Conservation (phyloP, 2,888 invertebrate species). For the Metallyticus violacea region DNA sequence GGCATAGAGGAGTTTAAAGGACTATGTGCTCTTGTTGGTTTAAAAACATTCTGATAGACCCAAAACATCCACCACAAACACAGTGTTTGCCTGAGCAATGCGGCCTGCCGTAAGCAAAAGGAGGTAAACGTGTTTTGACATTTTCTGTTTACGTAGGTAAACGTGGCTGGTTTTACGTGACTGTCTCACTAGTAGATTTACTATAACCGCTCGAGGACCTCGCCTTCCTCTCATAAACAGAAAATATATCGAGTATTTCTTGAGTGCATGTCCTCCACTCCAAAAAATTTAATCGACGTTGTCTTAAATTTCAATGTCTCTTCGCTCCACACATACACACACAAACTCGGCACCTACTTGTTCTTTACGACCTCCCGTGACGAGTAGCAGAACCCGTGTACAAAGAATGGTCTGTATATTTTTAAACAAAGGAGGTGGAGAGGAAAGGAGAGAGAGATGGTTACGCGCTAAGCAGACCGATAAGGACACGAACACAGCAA, state of each 20-base stretch:
- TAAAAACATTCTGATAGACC: too few relatives aligned
- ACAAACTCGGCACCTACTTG: background rate
- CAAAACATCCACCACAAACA: too few relatives aligned
- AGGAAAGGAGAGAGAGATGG: background rate
- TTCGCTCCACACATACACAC: background rate
- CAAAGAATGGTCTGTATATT: background rate
- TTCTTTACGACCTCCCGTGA: background rate
- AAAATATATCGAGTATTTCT: background rate
- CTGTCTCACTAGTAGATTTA: background rate
- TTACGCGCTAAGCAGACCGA: background rate
- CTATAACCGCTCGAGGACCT: too few relatives aligned
- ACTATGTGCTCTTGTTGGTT: too few relatives aligned
- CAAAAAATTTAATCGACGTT: slow-evolving; percentile 10
- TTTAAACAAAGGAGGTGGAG: background rate
- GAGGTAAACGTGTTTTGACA: background rate
- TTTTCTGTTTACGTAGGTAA: background rate
- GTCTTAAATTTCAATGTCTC: slow-evolving; percentile 9
- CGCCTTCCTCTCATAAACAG: background rate
- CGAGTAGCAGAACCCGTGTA: background rate
- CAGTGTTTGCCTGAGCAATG: too few relatives aligned
- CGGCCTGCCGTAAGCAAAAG: background rate
- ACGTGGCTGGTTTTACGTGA: background rate
- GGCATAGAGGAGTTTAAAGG: too few relatives aligned
- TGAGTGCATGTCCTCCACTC: background rate
- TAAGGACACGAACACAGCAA: too few relatives aligned